A percentile compares a stretch with the other conserved stretches of the same genome.
phyloP scores from a whole-genome alignment of 2,113 vertebrate species.

The Anarrhichthys ocellatus region DNA sequence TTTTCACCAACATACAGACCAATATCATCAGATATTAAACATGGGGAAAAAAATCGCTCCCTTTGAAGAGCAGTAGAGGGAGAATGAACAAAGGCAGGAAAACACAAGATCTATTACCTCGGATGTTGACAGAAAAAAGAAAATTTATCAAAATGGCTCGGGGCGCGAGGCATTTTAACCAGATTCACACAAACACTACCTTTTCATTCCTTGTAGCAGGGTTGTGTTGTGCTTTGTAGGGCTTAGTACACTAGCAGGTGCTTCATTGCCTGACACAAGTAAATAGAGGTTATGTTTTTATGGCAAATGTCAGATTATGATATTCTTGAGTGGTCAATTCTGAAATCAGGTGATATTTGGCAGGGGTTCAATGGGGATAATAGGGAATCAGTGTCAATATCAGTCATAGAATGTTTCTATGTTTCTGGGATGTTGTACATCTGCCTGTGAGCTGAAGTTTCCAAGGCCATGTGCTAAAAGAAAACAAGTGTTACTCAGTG shows the following conservation, averaged over 20 bases:
- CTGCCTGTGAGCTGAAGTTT: conserved; percentile 75
- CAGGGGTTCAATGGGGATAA: neutral
- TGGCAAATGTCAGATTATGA: conserved; percentile 21
- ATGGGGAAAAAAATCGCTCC: conserved; percentile 58
- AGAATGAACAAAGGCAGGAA: conserved; percentile 63
- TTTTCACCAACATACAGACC: conserved; percentile 75
- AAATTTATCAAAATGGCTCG: conserved; percentile 30
- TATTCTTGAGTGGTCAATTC: conserved; percentile 39
- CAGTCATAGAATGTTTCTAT: conserved; percentile 69
- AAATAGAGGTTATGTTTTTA: conserved; percentile 31
- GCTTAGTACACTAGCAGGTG: neutral
- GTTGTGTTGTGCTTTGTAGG: conserved; percentile 19
- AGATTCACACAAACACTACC: conserved; percentile 45
- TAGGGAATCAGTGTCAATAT: conserved; percentile 78
- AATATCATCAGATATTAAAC: conserved; percentile 83
- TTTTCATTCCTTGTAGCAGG: conserved; percentile 40
- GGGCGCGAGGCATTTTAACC: conserved; percentile 40
- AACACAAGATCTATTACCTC: conserved; percentile 67
- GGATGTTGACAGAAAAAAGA: conserved; percentile 52
- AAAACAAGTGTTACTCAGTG: conserved; percentile 59
- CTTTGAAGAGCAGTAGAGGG: conserved; percentile 60
- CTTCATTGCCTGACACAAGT: conserved; percentile 21
- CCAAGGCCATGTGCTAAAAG: conserved; percentile 55
- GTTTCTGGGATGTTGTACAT: conserved; percentile 64
- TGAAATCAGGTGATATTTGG: conserved; percentile 67